Evolutionary conservation across 2,797 vertebrate species (phyloP).

Genomic region (Ibycter americanus): DNA sequence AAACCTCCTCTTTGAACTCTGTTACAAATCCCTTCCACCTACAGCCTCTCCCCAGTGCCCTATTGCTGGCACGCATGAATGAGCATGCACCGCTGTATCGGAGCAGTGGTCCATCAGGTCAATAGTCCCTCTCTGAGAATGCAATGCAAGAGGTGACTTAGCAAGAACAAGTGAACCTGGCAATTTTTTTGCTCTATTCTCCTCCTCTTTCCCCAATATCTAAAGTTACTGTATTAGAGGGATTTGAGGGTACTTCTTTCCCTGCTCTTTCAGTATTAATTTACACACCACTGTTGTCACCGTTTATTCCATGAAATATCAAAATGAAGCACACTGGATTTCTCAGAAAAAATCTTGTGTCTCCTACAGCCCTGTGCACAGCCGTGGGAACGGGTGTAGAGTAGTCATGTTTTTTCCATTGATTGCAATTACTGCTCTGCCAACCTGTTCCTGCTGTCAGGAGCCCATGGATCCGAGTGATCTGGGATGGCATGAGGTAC

Average conservation of each 20-base stretch:
- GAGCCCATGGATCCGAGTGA: background rate
- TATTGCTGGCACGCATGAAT: rapidly evolving
- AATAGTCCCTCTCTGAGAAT: background rate
- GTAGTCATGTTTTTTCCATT: background rate
- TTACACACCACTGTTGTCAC: background rate
- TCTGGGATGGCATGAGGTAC: background rate
- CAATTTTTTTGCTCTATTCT: background rate
- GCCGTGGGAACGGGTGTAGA: background rate
- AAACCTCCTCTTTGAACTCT: background rate
- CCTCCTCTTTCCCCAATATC: background rate
- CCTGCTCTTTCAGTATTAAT: background rate
- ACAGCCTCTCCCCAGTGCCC: background rate
- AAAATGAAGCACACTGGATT: background rate
- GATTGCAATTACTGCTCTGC: background rate
- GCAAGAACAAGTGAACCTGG: background rate
- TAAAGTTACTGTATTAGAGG: background rate
- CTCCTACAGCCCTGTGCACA: background rate
- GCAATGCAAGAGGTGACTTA: background rate
- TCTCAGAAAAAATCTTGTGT: background rate
- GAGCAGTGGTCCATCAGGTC: background rate
- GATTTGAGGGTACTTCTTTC: background rate
- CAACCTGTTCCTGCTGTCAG: background rate
- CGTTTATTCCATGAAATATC: background rate
- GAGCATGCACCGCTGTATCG: rapidly evolving
- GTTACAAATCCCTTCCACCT: background rate